A percentile compares a stretch with the other conserved stretches of the same genome.
Conservation (phyloP, 2,113 vertebrate genomes). For the Poeciliopsis prolifica region DNA sequence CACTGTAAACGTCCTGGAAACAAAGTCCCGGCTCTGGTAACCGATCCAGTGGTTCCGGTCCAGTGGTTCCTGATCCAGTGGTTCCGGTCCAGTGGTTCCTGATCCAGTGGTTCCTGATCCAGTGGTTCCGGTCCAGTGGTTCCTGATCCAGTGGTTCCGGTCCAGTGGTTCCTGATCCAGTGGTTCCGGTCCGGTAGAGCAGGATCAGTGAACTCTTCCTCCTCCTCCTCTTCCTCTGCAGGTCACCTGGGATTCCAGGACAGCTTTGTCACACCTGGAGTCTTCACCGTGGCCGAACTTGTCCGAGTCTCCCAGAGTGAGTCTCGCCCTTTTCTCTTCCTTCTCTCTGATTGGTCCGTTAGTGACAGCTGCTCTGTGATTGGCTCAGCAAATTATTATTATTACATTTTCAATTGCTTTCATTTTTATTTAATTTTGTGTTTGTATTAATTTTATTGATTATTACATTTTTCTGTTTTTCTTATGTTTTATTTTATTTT, state of each 20-base stretch:
- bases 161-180: no score
- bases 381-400: not conserved
- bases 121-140: no score
- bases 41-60: no score
- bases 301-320: constrained; percentile 99
- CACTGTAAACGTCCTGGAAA: no score
- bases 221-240: constrained; percentile 71
- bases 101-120: no score
- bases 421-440: not conserved
- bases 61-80: no score
- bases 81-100: no score
- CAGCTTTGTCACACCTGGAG: constrained; percentile 98
- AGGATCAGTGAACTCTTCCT: not conserved
- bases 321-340: constrained; percentile 50
- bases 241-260: constrained; percentile 99
- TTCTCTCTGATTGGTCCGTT: not conserved
- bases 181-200: no score
- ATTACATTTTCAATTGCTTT: not conserved
- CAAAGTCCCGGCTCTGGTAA: no score
- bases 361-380: not conserved
- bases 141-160: no score
- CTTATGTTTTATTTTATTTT: no score
- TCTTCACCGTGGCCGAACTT: constrained; percentile 97
- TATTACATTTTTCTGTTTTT: not conserved
- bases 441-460: not conserved